These are phyloP conservation scores for Drosophila bipectinata DNA, from an alignment of 1,140 invertebrate species.

Conservation along the genomic window DNA sequence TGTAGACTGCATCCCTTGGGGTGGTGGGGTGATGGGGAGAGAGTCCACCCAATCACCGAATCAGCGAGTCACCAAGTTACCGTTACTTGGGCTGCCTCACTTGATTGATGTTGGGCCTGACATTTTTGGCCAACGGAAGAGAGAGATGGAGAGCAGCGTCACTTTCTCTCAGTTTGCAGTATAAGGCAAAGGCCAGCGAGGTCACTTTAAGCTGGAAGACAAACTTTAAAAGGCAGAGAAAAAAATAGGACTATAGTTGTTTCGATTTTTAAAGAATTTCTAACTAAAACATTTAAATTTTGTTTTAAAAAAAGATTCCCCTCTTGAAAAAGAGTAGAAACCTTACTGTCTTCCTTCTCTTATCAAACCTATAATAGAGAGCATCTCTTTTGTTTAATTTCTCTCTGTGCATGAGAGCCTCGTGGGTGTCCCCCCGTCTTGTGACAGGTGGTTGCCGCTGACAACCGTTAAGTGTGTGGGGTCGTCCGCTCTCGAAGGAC, in stretches of 20 bases:
- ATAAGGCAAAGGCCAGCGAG: neutral
- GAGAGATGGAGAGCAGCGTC: neutral
- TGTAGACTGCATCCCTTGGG: neutral
- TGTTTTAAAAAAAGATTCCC: no score
- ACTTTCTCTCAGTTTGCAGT: neutral
- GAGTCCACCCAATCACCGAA: constrained; percentile 25
- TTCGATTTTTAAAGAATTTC: no score
- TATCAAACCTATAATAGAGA: no score
- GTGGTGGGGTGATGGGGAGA: neutral
- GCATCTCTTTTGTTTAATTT: neutral
- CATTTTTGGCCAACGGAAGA: neutral
- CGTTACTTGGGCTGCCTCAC: neutral
- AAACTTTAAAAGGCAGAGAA: neutral
- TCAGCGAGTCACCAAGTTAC: constrained; percentile 12
- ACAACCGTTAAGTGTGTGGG: constrained; percentile 29
- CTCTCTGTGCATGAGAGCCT: neutral
- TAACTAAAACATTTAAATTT: no score
- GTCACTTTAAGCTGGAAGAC: neutral
- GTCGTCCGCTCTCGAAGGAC: neutral
- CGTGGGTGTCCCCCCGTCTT: neutral
- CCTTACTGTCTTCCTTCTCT: neutral
- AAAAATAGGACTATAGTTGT: neutral
- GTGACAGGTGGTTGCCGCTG: constrained; percentile 36
- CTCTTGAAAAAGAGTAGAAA: no score
- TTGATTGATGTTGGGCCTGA: constrained; percentile 39